Percentiles rank a stretch among this genome's conserved stretches.
Conservation (phyloP, 2,888 invertebrate species). For the Masnerella sp. region DNA sequence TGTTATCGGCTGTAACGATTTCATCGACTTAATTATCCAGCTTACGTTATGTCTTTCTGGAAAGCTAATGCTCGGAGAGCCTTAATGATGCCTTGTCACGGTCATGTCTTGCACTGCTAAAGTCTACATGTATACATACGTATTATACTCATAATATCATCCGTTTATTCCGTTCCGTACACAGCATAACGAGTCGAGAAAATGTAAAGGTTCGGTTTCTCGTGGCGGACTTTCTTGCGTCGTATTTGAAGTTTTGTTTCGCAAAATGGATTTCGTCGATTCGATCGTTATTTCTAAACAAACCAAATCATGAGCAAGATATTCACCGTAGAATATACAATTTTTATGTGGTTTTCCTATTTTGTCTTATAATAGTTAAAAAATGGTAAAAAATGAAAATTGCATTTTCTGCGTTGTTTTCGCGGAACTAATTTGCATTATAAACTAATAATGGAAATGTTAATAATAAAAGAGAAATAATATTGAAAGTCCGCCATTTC, state of each 20-base stretch:
- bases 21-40: conserved; percentile 11
- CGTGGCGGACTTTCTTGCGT: conserved; percentile 23
- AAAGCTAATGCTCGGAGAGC: conserved; percentile 49
- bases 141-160: conserved; percentile 41
- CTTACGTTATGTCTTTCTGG: neutral
- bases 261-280: neutral
- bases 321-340: too few relatives aligned
- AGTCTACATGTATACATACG: conserved; percentile 55
- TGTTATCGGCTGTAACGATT: neutral
- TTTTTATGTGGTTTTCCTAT: too few relatives aligned
- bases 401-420: too few relatives aligned
- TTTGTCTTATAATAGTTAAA: too few relatives aligned
- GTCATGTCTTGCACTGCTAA: conserved; percentile 52
- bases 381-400: too few relatives aligned
- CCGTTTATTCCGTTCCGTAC: conserved; percentile 33
- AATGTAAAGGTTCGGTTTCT: conserved; percentile 37
- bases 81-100: conserved; percentile 51
- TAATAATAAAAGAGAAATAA: too few relatives aligned
- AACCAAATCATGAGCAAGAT: neutral
- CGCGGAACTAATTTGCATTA: neutral
- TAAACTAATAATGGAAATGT: neutral
- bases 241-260: neutral
- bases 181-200: conserved; percentile 31
- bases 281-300: neutral
- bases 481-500: conserved; percentile 33